These are phyloP conservation scores for Sialia sialis DNA, from an alignment of 2,113 vertebrate genomes.

Conservation along the genomic window DNA sequence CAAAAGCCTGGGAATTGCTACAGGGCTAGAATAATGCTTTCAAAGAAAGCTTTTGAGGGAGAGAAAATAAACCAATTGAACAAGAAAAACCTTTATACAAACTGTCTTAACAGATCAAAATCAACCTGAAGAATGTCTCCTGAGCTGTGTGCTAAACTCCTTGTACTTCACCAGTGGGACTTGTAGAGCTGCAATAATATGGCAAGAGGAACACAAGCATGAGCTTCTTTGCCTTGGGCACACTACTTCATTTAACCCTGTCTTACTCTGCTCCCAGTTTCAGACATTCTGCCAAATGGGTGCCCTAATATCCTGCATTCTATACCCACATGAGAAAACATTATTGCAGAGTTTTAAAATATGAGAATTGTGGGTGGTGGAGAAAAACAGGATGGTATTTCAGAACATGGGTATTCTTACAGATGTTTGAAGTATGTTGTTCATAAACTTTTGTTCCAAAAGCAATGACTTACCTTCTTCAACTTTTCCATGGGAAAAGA, in stretches of 20 bases:
- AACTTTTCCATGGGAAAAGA: not conserved
- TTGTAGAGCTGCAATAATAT: not conserved
- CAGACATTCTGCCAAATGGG: not conserved
- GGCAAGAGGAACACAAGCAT: not conserved
- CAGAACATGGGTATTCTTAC: not conserved
- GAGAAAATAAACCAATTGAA: not conserved
- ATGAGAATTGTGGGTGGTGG: not conserved
- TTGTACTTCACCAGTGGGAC: not conserved
- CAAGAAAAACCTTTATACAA: not conserved
- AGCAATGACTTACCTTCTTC: not conserved
- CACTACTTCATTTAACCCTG: not conserved
- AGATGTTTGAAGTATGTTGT: not conserved
- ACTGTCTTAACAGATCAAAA: not conserved
- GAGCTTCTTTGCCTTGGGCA: not conserved
- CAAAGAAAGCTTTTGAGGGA: not conserved
- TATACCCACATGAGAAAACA: not conserved
- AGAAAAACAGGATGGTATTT: not conserved
- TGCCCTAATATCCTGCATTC: not conserved
- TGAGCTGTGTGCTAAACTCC: not conserved
- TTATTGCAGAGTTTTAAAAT: not conserved
- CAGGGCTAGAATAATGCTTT: not conserved
- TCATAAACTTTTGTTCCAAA: not conserved
- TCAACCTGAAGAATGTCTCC: not conserved
- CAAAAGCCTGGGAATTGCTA: not conserved
- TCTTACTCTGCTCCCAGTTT: not conserved